Conservation (phyloP, 1,140 invertebrate species). For the Drosophila rufa region DNA sequence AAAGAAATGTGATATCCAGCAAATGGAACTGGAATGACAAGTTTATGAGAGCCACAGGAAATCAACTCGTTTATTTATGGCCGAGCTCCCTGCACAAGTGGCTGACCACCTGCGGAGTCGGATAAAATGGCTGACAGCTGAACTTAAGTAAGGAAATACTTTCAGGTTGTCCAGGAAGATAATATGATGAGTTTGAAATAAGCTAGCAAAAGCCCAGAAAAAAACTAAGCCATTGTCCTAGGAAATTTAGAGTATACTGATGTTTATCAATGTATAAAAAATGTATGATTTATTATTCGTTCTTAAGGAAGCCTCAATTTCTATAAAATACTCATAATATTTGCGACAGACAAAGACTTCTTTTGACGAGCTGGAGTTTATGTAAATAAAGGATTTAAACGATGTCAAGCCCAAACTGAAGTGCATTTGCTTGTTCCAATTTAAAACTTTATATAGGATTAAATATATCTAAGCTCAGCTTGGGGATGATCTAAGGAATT, state of each 20-base stretch:
- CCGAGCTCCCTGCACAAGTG: not conserved
- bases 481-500: slow-evolving; percentile 43
- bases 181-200: not conserved
- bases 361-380: not conserved
- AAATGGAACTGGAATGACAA: slow-evolving; percentile 45
- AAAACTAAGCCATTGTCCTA: not conserved
- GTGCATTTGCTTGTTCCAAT: not conserved
- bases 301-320: too few relatives aligned
- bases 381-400: not conserved
- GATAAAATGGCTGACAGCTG: not conserved
- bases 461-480: slow-evolving; percentile 6
- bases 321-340: not conserved
- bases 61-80: slow-evolving; percentile 48
- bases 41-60: slow-evolving; percentile 49
- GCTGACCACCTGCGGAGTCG: slow-evolving; percentile 27
- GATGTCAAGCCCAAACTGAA: not conserved
- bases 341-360: not conserved
- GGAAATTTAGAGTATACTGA: too few relatives aligned
- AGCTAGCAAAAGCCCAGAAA: not conserved
- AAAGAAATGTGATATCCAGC: slow-evolving; percentile 39
- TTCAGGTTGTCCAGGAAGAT: not conserved
- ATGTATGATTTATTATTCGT: too few relatives aligned
- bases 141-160: not conserved
- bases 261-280: too few relatives aligned
- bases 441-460: slow-evolving; percentile 29